These are phyloP conservation scores for Caenorhabditis panamensis DNA, from an alignment of 2,888 invertebrate genomes.

Conservation along the genomic window DNA sequence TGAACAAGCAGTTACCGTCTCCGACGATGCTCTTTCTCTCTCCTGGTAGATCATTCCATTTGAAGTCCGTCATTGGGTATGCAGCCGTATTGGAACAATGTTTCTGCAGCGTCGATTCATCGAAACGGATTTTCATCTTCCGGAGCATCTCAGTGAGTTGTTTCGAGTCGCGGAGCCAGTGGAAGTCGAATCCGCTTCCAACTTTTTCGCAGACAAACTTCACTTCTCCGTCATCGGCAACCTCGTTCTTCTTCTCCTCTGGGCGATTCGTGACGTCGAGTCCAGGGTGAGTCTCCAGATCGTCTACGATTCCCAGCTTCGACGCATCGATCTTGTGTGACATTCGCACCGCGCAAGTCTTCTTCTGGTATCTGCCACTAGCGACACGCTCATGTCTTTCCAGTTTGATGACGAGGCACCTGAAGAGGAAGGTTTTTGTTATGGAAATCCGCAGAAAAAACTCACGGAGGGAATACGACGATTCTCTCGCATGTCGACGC, in stretches of 20 bases:
- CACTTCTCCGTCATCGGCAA: too few relatives aligned
- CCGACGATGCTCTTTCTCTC: background rate
- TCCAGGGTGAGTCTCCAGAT: background rate
- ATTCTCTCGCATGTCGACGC: conserved; percentile 1
- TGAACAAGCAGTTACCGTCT: conserved; percentile 42
- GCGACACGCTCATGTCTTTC: background rate
- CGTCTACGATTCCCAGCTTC: background rate
- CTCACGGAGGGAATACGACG: background rate
- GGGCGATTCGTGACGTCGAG: background rate
- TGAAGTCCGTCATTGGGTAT: too few relatives aligned
- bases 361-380: background rate
- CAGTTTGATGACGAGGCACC: conserved; percentile 17
- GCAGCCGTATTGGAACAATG: too few relatives aligned
- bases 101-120: too few relatives aligned
- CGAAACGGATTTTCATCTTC: too few relatives aligned
- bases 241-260: background rate
- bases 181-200: too few relatives aligned
- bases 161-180: too few relatives aligned
- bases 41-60: background rate
- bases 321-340: background rate
- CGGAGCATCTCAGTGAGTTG: too few relatives aligned
- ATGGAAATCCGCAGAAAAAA: too few relatives aligned
- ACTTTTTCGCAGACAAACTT: too few relatives aligned
- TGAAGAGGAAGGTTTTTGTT: background rate
- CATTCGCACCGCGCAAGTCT: background rate